These are phyloP conservation scores for Eupelmus urozonus DNA, from an alignment of 2,888 invertebrate genomes.

Conservation along the genomic window DNA sequence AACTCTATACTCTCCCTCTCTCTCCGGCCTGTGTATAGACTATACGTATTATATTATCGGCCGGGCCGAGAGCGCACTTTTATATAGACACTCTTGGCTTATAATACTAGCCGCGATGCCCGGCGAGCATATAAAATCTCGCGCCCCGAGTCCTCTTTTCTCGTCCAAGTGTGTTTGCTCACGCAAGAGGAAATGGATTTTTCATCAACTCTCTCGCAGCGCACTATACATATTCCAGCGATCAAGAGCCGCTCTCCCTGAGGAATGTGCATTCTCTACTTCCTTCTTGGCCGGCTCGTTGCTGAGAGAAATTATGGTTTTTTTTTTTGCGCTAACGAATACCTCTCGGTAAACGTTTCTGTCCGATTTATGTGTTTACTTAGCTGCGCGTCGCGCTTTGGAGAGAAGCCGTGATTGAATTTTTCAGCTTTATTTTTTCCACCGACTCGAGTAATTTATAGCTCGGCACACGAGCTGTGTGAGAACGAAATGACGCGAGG, in stretches of 20 bases:
- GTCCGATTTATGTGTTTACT: neutral
- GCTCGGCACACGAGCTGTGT: no score
- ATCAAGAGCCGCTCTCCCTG: constrained; percentile 15
- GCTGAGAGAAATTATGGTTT: no score
- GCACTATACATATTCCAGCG: no score
- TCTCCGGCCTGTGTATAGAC: neutral
- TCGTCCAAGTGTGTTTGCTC: constrained; percentile 8
- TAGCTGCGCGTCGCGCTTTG: no score
- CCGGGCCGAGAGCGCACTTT: constrained; percentile 24
- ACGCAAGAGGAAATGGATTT: constrained; percentile 44
- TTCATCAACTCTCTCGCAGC: constrained; percentile 40
- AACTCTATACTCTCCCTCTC: constrained; percentile 18
- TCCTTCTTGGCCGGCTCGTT: no score
- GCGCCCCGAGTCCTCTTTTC: neutral
- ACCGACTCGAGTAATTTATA: no score
- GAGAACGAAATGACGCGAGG: no score
- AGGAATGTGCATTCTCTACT: constrained; percentile 15
- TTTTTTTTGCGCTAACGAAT: no score
- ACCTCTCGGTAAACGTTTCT: neutral
- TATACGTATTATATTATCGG: constrained; percentile 43
- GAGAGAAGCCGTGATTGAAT: no score
- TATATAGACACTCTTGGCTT: neutral
- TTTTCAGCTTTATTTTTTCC: no score
- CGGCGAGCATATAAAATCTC: constrained; percentile 4
- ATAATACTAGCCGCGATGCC: neutral